Base-by-base conservation (phyloP, 2,113 vertebrate genomes). In the Aspidoscelis tigris region DNA sequence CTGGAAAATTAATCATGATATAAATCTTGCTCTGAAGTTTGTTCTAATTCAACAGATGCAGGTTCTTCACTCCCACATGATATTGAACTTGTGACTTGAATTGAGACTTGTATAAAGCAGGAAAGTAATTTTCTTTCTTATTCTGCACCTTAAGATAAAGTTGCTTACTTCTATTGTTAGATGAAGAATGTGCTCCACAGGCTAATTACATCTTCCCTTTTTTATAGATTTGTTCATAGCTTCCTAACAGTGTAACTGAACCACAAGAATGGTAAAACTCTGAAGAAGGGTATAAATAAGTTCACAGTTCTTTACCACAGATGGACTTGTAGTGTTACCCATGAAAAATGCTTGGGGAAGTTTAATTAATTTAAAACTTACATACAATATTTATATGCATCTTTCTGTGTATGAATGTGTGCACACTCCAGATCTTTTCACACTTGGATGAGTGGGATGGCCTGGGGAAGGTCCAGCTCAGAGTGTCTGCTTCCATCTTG, bases 161-260 rank as follows among this genome's bases (percentile, higher is more conserved):
- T 71, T 90, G 81, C 87, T 61, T 89, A 90, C 11, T 88, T 84
- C 88, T 88, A 86, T 79, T 88, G 86, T 86, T 90, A 70, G 55
- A 77, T 89, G 81, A 87, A 83, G 87, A 89, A 87, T 68, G 84
- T 77, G 65, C 84, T 88, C 80, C 86, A 64, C 80, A 69, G 82
- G 2, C 69, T 87, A 91, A 91, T 90, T 91, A 92, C 89, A 88
- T 88, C 85, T 78, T 41, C 80, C 55, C 5, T 66, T 77, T 80
- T 10, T 71, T 79, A 68, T 76, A 72, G 78, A 86, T 89, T 88
- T 89, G 89, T 82, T 81, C 89, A 84, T 53, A 89, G 47, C 88
- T 91, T 84, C 86, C 78, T 86, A 73, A 72, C 70, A 70, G 66
- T 86, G 61, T 65, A 76, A 55, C 90, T 92, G 85, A 70, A 88